phyloP scores from a whole-genome alignment of 2,797 vertebrate genomes.

The Tragopan temminckii region DNA sequence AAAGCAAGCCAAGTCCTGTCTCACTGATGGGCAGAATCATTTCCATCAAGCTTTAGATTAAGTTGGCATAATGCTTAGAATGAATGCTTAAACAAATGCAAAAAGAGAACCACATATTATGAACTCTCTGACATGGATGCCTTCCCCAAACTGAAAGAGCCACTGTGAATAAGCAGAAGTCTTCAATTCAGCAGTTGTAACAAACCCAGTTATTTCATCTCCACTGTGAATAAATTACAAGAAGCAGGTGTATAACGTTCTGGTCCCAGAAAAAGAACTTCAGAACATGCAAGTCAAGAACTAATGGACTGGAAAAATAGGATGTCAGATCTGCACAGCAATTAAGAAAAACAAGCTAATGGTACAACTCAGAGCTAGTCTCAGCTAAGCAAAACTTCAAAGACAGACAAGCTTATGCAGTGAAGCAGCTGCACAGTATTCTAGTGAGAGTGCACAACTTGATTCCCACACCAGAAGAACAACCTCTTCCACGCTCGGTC shows the following conservation, averaged over 20 bases:
- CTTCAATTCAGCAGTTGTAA: not conserved
- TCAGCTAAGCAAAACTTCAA: not conserved
- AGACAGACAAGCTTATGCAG: not conserved
- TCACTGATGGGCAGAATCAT: not conserved
- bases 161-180: not conserved
- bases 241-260: not conserved
- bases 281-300: not conserved
- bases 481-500: not conserved
- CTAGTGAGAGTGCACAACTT: not conserved
- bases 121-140: not conserved
- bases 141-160: not conserved
- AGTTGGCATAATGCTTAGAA: slow-evolving; percentile 8
- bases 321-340: not conserved
- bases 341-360: not conserved
- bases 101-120: not conserved
- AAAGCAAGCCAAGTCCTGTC: slow-evolving; percentile 22
- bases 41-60: not conserved
- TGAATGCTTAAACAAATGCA: not conserved
- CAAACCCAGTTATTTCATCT: not conserved
- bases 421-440: not conserved
- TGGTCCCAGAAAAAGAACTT: not conserved
- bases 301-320: not conserved
- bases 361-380: not conserved
- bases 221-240: not conserved
- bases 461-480: not conserved